Percentiles rank a stretch among this genome's conserved stretches.
phyloP scores from a whole-genome alignment of 2,113 vertebrate genomes.

The Prinia subflava region DNA sequence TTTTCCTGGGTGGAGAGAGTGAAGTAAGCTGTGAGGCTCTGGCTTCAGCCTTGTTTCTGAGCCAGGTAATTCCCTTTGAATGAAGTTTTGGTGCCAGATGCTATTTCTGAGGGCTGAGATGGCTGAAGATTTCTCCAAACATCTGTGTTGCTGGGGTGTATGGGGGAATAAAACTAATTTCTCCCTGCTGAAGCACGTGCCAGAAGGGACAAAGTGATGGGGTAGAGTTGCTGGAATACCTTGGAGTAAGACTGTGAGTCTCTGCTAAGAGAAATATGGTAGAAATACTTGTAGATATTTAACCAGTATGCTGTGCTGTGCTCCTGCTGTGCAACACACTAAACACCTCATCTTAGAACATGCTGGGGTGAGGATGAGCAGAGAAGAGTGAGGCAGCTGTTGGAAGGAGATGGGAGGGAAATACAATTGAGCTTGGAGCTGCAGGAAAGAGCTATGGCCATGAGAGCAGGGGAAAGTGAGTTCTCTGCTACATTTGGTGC shows the following conservation, averaged over 20 bases:
- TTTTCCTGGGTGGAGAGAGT: background rate
- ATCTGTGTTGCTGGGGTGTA: background rate
- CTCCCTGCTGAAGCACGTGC: rapidly evolving
- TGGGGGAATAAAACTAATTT: background rate
- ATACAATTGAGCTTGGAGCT: background rate
- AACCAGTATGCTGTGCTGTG: rapidly evolving
- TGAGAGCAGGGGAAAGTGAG: background rate
- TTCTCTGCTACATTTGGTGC: background rate
- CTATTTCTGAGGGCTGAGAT: background rate
- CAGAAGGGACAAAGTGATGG: background rate
- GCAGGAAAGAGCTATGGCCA: background rate
- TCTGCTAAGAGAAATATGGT: background rate
- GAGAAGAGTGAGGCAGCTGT: background rate
- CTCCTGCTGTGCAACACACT: background rate
- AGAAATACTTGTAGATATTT: background rate
- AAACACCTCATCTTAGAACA: background rate
- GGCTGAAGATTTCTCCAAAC: background rate
- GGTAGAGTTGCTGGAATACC: rapidly evolving
- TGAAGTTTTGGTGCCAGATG: background rate
- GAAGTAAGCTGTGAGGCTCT: background rate
- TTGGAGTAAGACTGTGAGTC: background rate
- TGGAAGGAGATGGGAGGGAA: background rate
- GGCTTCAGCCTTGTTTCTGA: background rate
- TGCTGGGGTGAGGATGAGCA: background rate
- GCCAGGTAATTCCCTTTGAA: background rate